These are phyloP conservation scores for Myotis lucifugus DNA, from an alignment of 2,113 vertebrate genomes.

Conservation along the genomic window DNA sequence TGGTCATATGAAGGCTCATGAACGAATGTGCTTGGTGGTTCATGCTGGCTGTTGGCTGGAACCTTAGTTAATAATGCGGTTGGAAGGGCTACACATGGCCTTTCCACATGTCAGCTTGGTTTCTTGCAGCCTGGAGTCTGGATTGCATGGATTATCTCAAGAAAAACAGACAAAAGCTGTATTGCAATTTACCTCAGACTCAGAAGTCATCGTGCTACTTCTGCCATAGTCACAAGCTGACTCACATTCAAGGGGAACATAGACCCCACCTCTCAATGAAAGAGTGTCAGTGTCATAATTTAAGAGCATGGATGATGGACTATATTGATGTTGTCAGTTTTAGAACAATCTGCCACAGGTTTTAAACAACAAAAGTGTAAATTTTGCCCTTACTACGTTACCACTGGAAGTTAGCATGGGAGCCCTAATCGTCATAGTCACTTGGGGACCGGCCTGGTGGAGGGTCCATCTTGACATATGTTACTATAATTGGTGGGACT, in stretches of 20 bases:
- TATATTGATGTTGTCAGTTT: background rate
- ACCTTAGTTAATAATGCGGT: background rate
- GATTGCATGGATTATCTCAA: background rate
- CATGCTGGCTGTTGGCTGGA: background rate
- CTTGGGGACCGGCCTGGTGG: background rate
- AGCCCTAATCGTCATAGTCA: background rate
- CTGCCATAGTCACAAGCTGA: background rate
- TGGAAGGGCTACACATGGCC: background rate
- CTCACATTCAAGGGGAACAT: background rate
- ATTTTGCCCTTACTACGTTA: background rate
- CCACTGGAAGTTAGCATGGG: background rate
- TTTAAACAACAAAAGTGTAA: background rate
- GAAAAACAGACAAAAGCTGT: constrained; percentile 21
- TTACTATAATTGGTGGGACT: background rate
- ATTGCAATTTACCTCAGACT: background rate
- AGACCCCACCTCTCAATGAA: background rate
- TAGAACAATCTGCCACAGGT: background rate
- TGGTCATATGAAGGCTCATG: background rate
- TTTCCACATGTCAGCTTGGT: background rate
- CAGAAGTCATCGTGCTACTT: background rate
- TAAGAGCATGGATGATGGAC: background rate
- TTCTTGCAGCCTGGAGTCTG: background rate
- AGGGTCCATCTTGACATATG: background rate
- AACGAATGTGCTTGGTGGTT: background rate
- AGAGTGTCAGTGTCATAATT: background rate